Percentiles rank a stretch among this genome's conserved stretches.
Evolutionary conservation across 2,113 vertebrate species (phyloP).

Genomic region (Albula glossodonta): DNA sequence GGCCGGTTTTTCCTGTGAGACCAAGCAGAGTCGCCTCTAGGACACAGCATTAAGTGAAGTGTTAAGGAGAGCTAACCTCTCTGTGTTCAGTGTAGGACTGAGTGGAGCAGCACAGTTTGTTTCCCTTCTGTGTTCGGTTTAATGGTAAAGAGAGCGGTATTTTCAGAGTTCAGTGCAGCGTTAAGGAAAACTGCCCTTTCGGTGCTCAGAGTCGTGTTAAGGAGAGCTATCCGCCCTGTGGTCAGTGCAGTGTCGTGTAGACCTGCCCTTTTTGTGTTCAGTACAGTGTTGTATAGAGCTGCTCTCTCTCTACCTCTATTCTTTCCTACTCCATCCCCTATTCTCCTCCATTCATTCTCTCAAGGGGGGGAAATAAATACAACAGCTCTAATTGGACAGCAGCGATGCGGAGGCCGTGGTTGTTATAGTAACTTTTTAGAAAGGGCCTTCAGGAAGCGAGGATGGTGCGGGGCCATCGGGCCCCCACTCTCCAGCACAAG

Average conservation of each 20-base stretch:
- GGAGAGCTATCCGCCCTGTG: too few species aligned
- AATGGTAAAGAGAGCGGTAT: too few species aligned
- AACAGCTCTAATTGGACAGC: slow-evolving; percentile 72
- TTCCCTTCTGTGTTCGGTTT: not conserved
- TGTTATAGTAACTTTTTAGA: slow-evolving; percentile 71
- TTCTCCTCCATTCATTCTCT: slow-evolving; percentile 44
- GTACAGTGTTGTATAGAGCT: not conserved
- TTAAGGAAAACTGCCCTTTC: too few species aligned
- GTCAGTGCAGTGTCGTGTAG: too few species aligned
- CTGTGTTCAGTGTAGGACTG: not conserved
- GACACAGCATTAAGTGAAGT: not conserved
- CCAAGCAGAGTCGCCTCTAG: not conserved
- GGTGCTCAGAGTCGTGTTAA: too few species aligned
- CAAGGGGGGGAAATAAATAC: slow-evolving; percentile 55
- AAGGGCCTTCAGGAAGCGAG: slow-evolving; percentile 60
- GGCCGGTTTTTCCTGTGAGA: too few species aligned
- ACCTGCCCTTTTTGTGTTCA: not conserved
- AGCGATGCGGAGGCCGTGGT: slow-evolving; percentile 67
- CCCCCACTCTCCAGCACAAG: not conserved
- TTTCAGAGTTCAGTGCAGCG: too few species aligned
- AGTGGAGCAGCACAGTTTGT: not conserved
- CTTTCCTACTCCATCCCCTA: slow-evolving; percentile 8
- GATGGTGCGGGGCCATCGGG: not conserved
- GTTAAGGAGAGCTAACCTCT: not conserved
- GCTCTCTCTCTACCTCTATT: not conserved